Evolutionary conservation across 2,888 invertebrate genomes (phyloP), one percentile per base, ranked within the genome.

Genomic region (Eupeodes latifasciatus): DNA sequence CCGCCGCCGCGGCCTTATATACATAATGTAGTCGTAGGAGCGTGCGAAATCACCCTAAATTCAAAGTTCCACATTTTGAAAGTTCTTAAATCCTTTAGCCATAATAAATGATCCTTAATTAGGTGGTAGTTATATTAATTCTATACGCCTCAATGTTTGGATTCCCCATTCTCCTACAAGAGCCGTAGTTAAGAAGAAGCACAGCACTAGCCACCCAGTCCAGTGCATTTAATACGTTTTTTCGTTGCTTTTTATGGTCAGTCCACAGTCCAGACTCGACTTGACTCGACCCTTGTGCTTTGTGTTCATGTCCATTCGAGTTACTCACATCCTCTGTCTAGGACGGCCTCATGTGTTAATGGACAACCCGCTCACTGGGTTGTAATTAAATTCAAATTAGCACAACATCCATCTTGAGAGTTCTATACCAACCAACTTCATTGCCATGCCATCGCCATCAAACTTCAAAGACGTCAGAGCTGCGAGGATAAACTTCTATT

Each of bases 371-470:
- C 82, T 89, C 89, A 90, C 90, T 90, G 87, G 90, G 81, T 91
- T 91, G 91, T 92, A 92, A 93, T 93, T 93, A 93, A 93, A 93
- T 92, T 92, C 92, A 91, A 92, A 93, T 93, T 93, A 93, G 91
- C 92, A 91, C 91, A 91, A 91, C 90, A 91, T 91, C 90, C 89
- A 91, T 91, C 91, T 90, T 79, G 89, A 49, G 77, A 16, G 71
- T 12, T 71, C 71, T 76, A 75, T 64, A 67, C 53, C 44, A 81
- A 89, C 80, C 44, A 83, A 89, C 80, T 89, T 76, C 88, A 77
- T 89, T 69, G 61, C 66, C 36, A 19, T 81, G 75, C 44, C 16
- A 53, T 16, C 16, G 47, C 44, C 61, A 64, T 16, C 11, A 16
- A n/a, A 53, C 61, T 44, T 40, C 16, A 16, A 12, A 53, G 16